Conservation (phyloP, 2,113 vertebrate genomes). For the Stegastes partitus region DNA sequence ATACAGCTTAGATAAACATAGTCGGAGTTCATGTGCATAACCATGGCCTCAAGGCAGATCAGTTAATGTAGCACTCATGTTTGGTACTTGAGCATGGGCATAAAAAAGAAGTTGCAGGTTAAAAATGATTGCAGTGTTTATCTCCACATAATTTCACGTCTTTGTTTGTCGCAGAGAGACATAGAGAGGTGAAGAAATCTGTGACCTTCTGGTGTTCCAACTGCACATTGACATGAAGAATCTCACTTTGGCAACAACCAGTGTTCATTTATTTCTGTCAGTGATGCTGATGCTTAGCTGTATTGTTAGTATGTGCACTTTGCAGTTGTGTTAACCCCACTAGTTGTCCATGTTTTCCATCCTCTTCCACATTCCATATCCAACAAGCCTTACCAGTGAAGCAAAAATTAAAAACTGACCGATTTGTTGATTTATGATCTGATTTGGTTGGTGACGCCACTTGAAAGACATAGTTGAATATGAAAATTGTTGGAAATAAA, state of each 20-base stretch:
- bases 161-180: not conserved
- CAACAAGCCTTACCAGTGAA: no score
- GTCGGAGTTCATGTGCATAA: not conserved
- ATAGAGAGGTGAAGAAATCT: not conserved
- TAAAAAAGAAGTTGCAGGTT: no score
- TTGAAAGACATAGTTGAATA: no score
- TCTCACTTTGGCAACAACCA: not conserved
- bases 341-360: not conserved
- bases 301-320: not conserved
- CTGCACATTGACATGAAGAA: constrained; percentile 2
- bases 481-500: no score
- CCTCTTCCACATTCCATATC: no score
- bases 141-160: not conserved
- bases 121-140: not conserved
- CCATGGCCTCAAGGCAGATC: no score
- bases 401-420: no score
- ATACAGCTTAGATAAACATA: not conserved
- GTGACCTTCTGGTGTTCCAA: not conserved
- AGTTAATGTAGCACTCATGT: no score
- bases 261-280: not conserved
- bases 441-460: no score
- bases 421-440: no score
- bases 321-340: not conserved
- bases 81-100: no score
- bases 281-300: not conserved